Evolutionary conservation across 2,797 vertebrate genomes (phyloP), one percentile per base, ranked within the genome.

Genomic region (Emydoidea blandingii): DNA sequence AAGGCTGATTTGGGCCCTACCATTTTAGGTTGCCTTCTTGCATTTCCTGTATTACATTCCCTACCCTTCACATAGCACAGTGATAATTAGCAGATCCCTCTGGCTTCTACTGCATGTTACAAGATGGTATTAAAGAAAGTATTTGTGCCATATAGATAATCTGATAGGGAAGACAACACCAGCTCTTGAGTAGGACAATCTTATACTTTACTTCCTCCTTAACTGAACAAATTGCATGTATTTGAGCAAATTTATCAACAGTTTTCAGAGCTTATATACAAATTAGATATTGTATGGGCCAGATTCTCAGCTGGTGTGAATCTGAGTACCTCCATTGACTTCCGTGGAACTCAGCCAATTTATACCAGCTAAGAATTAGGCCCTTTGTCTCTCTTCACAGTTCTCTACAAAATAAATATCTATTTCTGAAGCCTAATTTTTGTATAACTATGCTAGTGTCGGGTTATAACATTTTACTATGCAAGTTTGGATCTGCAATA

Each of bases 211-310:
- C 19, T 65, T n/a, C 7, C 34, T 82, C 19, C 44, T 87, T 29
- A 90, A 1, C 9, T 52, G 12, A 79, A 15, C 0, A 94, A 92
- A 86, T 49, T 86, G 2, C 15, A 79, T 23, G 10, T 44, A 78
- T 5, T 37, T 68, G 34, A 14, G 85, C 84, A 86, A 79, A 79
- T 91, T 29, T 79, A 89, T 82, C 87, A 37, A 19, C 0, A 79
- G 94, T 93, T 86, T 62, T 92, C 56, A 79, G 52, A 82, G 80
- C 82, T 88, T 72, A 12, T 87, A 14, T 14, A 81, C 2, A 83
- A 41, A 52, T 78, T 4, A 91, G 4, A 25, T 83, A 49, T 15
- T 84, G 4, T 25, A 82, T 19, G 8, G 34, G 65, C 52, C 81
- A 65, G 1, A 9, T 81, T 76, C 83, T 85, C 15, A 53, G 52